Conservation (phyloP, 2,113 vertebrate species). For the Hydrolagus affinis region DNA sequence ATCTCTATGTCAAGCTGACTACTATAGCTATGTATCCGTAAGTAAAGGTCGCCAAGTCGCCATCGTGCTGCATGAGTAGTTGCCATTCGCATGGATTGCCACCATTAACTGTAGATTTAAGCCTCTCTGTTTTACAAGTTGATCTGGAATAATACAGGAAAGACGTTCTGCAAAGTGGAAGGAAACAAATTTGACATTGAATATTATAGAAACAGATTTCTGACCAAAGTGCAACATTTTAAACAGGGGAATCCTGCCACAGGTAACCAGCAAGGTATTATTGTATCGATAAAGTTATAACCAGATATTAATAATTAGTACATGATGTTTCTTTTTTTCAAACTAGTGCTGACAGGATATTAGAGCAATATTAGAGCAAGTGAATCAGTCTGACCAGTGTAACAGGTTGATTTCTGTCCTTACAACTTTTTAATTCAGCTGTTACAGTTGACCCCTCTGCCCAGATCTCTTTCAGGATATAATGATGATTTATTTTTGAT, state of each 20-base stretch:
- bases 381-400: background rate
- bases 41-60: slow-evolving; percentile 55
- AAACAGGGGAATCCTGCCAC: too few species aligned
- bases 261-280: too few species aligned
- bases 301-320: background rate
- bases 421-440: background rate
- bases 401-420: background rate
- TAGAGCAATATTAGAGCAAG: background rate
- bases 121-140: background rate
- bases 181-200: background rate
- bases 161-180: background rate
- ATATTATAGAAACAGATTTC: too few species aligned
- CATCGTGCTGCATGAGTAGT: slow-evolving; percentile 46
- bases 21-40: slow-evolving; percentile 99
- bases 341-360: background rate
- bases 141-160: background rate
- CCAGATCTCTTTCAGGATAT: background rate
- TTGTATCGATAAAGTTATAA: background rate
- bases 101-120: background rate
- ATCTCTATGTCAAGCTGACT: slow-evolving; percentile 92
- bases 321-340: slow-evolving; percentile 1
- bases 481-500: background rate
- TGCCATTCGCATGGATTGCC: slow-evolving; percentile 9
- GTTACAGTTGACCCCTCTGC: background rate
- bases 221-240: too few species aligned